Base-by-base conservation (phyloP, 2,888 invertebrate genomes). In the Microctonus aethiopoides region DNA sequence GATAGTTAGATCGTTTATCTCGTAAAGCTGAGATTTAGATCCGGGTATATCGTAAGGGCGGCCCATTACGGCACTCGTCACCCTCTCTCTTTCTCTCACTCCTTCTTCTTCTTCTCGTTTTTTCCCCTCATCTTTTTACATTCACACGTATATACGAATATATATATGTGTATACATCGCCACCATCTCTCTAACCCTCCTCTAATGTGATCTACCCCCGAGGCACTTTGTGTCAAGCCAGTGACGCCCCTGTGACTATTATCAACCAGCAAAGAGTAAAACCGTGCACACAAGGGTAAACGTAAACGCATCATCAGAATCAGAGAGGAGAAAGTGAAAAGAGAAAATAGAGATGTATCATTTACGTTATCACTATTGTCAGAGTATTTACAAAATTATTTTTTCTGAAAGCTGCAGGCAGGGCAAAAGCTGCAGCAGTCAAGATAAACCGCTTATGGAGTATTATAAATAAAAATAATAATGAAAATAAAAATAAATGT, bases 1-100 rank as follows among this genome's bases (percentile, higher is more conserved):
- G 81, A 81, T 83, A 83, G 82, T 81, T 81, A 81, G 80, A 62
- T 75, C 75, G 71, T 82, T 82, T 83, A 83, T 84, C 83, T 81
- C 82, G 74, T 80, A 81, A n/a, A 84, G 80, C 79, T 76, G 65
- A 79, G 82, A 83, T 84, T 84, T 82, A 81, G 79, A 84, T 79
- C 80, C 71, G 74, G 75, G 80, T 81, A n/a, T n/a, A 70, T 70
- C 56, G 51, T 36, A 39, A 62, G 66, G 70, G 70, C 62, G 66
- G 26, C 70, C 78, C 74, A 78, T 80, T 79, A 79, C 78, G 68
- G 70, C 64, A 71, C 67, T 68, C 65, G 71, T 69, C 71, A 67
- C 65, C 64, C 59, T 60, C 57, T 51, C 52, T 56, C 13, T 20
- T 16, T 46, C 46, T 46, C 11, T n/a, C 20, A 16, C 41, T 51